Evolutionary conservation across 1,140 invertebrate genomes (phyloP), one percentile per base, ranked within the genome.

Genomic region (Drosophila pseudoobscura): DNA sequence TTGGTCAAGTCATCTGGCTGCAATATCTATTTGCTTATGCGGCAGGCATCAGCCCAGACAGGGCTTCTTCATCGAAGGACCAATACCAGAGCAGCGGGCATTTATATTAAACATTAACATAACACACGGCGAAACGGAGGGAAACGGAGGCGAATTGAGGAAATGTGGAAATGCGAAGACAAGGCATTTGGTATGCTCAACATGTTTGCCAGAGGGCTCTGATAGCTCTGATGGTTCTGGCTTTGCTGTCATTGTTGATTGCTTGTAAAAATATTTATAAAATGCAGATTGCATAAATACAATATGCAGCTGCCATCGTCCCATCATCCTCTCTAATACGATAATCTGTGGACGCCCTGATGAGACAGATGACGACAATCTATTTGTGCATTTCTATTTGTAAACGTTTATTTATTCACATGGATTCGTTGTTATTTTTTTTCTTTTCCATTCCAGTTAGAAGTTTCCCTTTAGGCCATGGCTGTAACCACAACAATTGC

Each of bases 101-200:
- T 88, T 87, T 87, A 84, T 87, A 88, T 87, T 88, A 88, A 82
- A 83, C 83, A 87, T 87, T 87, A 88, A 87, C 77, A 88, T 77
- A 69, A 63, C 60, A 76, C 59, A 73, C 52, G 49, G 62, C 47
- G 52, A 68, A 2, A 39, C 11, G 35, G 8, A 31, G 61, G 70
- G 29, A 52, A 11, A 4, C 7, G 13, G 22, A n/a, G 2, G 24
- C 15, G 35, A 11, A 26, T 26, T 6, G 11, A 13, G 52, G 53
- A 20, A 26, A 44, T 11, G 11, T 15, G 9, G 29, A 43, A 31
- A 51, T 64, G 61, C 61, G 61, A 70, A 70, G 64, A 70, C 66
- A 74, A 41, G 49, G 65, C 80, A 83, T 82, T 80, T 74, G 60
- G 68, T 68, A 85, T 85, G 78, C 82, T 46, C 77, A 77, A 63